Evolutionary conservation across 2,888 invertebrate species (phyloP).

Genomic region (Morpho achilles): DNA sequence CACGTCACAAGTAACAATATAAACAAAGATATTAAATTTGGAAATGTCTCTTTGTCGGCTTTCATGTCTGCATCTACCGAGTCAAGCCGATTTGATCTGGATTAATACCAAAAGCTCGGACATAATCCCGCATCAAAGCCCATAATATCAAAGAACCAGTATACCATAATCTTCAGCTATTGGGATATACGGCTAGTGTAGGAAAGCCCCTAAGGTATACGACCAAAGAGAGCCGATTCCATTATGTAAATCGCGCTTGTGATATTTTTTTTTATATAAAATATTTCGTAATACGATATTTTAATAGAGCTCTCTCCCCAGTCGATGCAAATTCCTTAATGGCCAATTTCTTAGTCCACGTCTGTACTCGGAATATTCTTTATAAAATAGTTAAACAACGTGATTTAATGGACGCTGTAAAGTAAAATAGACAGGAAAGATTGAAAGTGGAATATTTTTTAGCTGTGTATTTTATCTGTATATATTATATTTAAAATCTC

Average conservation of each 20-base stretch:
- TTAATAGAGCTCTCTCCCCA: constrained; percentile 29
- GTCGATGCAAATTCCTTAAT: constrained; percentile 31
- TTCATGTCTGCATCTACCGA: constrained; percentile 4
- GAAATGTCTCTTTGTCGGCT: too few species aligned
- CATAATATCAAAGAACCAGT: constrained; percentile 31
- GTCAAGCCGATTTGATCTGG: constrained; percentile 21
- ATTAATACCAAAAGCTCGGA: constrained; percentile 19
- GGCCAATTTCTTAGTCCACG: constrained; percentile 15
- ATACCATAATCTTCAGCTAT: constrained; percentile 32
- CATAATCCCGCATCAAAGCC: constrained; percentile 32
- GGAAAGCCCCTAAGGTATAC: too few species aligned
- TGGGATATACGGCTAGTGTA: constrained; percentile 39
- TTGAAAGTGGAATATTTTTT: too few species aligned
- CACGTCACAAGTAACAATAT: too few species aligned
- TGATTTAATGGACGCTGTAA: constrained; percentile 15
- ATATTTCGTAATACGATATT: constrained; percentile 35
- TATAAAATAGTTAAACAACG: constrained; percentile 22
- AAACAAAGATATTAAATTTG: too few species aligned
- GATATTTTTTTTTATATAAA: constrained; percentile 30
- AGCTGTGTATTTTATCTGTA: not conserved
- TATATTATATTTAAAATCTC: too few species aligned
- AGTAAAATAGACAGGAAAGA: too few species aligned
- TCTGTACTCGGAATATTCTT: constrained; percentile 10
- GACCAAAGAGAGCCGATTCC: constrained; percentile 25
- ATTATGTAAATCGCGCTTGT: constrained; percentile 36